Evolutionary conservation across 1,140 invertebrate species (phyloP), one percentile per base, ranked within the genome.

Genomic region (Drosophila nannoptera): DNA sequence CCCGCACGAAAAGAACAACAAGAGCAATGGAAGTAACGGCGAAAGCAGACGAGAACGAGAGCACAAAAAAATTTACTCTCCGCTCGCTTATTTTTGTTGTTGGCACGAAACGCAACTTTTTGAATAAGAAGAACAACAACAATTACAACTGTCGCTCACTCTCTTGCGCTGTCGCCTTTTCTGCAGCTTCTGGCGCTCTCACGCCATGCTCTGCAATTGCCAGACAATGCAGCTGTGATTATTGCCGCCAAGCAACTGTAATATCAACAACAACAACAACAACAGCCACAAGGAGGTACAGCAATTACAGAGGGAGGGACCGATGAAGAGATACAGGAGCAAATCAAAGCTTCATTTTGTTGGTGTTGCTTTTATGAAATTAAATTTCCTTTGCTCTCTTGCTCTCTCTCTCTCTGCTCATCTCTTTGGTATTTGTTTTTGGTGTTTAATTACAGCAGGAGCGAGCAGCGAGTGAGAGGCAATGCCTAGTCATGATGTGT

Each of bases 161-260:
- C 9, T 12, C 11, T 48, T 12, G n/a, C 36, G n/a, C 36, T 33
- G 22, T n/a, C 35, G 8, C n/a, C 8, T 32, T n/a, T 9, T 5
- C 50, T 42, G 7, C 14, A 11, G 9, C 43, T 45, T 29, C 11
- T 45, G 12, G 7, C 40, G 7, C 66, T 2, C 31, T 14, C 22
- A 4, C 2, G 7, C 32, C 36, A 31, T 0, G n/a, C 45, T 36
- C 16, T 40, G 66, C 73, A 63, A 77, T 81, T 74, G 73, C 67
- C 16, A 62, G 54, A 83, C 68, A 83, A 67, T 84, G 73, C 78
- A 84, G 62, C 56, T 78, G 76, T 78, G 76, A 78, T 78, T 78
- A 78, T 78, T 58, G 66, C 48, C 70, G 60, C 52, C 49, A 73
- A 62, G 31, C 42, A 61, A 62, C 52, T 70, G 67, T 16, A 40